A percentile compares a stretch with the other conserved stretches of the same genome.
phyloP scores from a whole-genome alignment of 2,888 invertebrate genomes.

The Drosophila paranaensis region DNA sequence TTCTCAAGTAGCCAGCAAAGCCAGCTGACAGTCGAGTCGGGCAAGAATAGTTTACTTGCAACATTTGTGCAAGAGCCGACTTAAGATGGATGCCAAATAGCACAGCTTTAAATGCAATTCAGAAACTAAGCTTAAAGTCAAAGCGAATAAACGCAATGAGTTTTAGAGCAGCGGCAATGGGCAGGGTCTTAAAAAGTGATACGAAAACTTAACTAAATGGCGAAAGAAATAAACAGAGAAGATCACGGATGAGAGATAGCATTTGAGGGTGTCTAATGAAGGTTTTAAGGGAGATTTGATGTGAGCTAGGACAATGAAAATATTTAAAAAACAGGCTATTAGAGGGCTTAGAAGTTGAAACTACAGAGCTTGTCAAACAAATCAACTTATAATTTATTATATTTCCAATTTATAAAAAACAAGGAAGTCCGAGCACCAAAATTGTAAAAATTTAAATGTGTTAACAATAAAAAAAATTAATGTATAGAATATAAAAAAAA shows the following conservation, averaged over 20 bases:
- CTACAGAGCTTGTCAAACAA: too few relatives aligned
- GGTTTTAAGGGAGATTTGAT: background rate
- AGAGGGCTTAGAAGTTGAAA: too few relatives aligned
- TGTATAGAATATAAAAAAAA: too few relatives aligned
- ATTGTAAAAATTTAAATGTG: too few relatives aligned
- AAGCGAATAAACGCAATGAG: background rate
- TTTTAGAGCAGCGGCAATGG: background rate
- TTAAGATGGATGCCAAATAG: background rate
- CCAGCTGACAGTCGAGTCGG: conserved; percentile 16
- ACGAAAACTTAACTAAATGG: background rate
- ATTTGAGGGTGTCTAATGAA: background rate
- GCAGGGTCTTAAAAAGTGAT: background rate
- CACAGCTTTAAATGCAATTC: conserved; percentile 3
- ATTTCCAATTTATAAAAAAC: too few relatives aligned
- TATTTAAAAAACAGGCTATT: too few relatives aligned
- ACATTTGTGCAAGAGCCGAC: background rate
- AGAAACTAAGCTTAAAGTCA: background rate
- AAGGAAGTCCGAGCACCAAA: too few relatives aligned
- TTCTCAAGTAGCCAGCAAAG: conserved; percentile 29
- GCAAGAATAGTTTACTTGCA: conserved; percentile 2
- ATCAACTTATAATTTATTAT: too few relatives aligned
- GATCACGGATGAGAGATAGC: background rate
- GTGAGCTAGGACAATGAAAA: background rate
- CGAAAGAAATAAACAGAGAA: background rate
- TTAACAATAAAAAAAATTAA: too few relatives aligned